Evolutionary conservation across 2,888 invertebrate genomes (phyloP), one percentile per base, ranked within the genome.

Genomic region (Synanthedon vespiformis): DNA sequence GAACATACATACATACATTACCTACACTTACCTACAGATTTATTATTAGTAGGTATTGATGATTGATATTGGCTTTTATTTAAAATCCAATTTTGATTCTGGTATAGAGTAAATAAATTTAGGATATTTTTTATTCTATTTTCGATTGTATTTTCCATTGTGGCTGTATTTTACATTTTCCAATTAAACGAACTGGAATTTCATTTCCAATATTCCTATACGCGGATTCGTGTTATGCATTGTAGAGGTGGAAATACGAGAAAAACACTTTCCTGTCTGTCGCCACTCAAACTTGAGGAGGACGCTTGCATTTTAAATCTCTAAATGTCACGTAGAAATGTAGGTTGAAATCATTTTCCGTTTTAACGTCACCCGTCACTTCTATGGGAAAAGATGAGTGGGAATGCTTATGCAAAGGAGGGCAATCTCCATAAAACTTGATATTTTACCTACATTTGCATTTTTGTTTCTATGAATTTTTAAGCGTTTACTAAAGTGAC

Each of bases 301-400:
- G 40, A 55, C 54, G 54, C 55, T 57, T 53, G 52, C 50, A 51
- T 52, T 57, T 58, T 49, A 53, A 56, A 58, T 56, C 56, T 55
- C 52, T 54, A 54, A 52, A 55, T 58, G 57, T 54, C 56, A 52
- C 51, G 41, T 27, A 40, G 16, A 50, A 56, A 56, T 54, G 56
- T 49, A 56, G 50, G 55, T 56, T 57, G 54, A 51, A 55, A 50
- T 49, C 52, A 54, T 54, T 56, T 53, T 50, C 54, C 51, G 13
- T 55, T 55, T 54, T 51, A 55, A 54, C 51, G 52, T 52, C 44
- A 44, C n/a, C 44, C 44, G 44, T 44, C 50, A 54, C 50, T 51
- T 51, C 52, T 52, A 51, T 52, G 54, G 44, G 44, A 44, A 53
- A 51, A 50, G 51, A 53, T 41, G 51, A 53, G 52, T 50, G 50